Evolutionary conservation across 2,888 invertebrate genomes (phyloP).

Genomic region (Drosophila multiciliata): DNA sequence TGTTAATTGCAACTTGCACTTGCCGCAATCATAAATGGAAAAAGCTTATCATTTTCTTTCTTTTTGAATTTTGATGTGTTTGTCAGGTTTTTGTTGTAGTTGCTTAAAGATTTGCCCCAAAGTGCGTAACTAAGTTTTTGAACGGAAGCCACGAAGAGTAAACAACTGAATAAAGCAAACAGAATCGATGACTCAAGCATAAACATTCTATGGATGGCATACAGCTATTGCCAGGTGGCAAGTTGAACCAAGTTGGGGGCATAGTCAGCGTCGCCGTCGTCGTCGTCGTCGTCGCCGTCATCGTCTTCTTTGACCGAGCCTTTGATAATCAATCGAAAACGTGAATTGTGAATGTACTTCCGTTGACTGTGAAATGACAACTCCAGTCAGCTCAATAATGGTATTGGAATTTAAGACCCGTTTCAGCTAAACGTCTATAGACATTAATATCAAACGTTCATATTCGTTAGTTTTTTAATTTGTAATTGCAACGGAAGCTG

Average conservation of each 20-base stretch:
- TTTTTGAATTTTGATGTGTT: constrained; percentile 10
- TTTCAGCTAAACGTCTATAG: not conserved
- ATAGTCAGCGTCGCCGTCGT: constrained; percentile 4
- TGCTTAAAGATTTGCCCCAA: constrained; percentile 27
- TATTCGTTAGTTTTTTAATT: not conserved
- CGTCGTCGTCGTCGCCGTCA: not conserved
- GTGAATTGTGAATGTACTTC: constrained; percentile 58
- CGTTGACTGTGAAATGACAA: constrained; percentile 38
- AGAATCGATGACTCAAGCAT: constrained; percentile 60
- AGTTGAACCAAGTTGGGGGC: constrained; percentile 19
- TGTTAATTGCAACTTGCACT: constrained; percentile 59
- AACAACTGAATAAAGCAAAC: constrained; percentile 6
- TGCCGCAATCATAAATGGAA: constrained; percentile 19
- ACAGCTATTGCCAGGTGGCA: constrained; percentile 9
- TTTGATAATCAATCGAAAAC: constrained; percentile 45
- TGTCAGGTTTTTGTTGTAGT: constrained; percentile 23
- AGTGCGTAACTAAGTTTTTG: constrained; percentile 10
- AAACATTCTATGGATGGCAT: constrained; percentile 54
- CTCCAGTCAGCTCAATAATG: constrained; percentile 12
- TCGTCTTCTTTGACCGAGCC: not conserved
- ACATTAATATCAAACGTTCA: not conserved
- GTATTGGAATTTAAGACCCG: constrained; percentile 1
- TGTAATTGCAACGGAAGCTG: constrained; percentile 6
- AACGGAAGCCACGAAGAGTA: constrained; percentile 14
- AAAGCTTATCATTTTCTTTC: constrained; percentile 10